Evolutionary conservation across 2,797 vertebrate species (phyloP).

Genomic region (Enteromius thamalakanensis): DNA sequence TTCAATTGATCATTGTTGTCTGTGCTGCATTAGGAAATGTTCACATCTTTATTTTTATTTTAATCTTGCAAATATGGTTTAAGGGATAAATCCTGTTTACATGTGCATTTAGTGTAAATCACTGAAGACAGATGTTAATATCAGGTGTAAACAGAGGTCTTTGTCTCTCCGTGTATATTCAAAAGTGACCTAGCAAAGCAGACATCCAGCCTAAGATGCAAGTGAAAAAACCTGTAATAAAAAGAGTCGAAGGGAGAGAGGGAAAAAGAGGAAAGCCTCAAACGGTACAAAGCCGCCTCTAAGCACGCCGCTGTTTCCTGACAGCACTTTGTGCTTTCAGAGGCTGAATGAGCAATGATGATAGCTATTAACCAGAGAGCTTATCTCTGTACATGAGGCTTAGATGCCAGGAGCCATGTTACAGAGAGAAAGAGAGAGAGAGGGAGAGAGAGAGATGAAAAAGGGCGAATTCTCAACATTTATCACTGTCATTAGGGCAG

Average conservation of each 20-base stretch:
- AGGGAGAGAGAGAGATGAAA: slow-evolving; percentile 35
- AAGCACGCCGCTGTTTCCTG: slow-evolving; percentile 57
- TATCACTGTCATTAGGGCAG: slow-evolving; percentile 81
- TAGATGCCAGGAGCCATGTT: slow-evolving; percentile 61
- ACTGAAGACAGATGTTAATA: slow-evolving; percentile 2
- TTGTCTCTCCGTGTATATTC: not conserved
- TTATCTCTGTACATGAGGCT: slow-evolving; percentile 63
- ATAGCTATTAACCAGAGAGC: slow-evolving; percentile 68
- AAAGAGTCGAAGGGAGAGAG: slow-evolving; percentile 30
- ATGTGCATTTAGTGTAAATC: not conserved
- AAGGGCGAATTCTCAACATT: slow-evolving; percentile 73
- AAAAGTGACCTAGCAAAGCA: slow-evolving; percentile 38
- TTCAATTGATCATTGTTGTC: not conserved
- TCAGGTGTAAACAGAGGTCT: slow-evolving; percentile 9
- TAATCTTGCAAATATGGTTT: not conserved
- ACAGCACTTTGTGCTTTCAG: slow-evolving; percentile 63
- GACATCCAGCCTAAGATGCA: slow-evolving; percentile 25
- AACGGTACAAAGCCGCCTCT: slow-evolving; percentile 56
- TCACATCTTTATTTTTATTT: not conserved
- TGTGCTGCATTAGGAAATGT: not conserved
- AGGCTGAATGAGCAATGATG: slow-evolving; percentile 65
- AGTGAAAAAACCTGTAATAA: slow-evolving; percentile 48
- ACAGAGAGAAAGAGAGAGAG: slow-evolving; percentile 51
- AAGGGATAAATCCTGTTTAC: not conserved
- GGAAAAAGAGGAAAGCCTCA: slow-evolving; percentile 52